Evolutionary conservation across 2,113 vertebrate genomes (phyloP), one percentile per base, ranked within the genome.

Genomic region (Jaculus jaculus): DNA sequence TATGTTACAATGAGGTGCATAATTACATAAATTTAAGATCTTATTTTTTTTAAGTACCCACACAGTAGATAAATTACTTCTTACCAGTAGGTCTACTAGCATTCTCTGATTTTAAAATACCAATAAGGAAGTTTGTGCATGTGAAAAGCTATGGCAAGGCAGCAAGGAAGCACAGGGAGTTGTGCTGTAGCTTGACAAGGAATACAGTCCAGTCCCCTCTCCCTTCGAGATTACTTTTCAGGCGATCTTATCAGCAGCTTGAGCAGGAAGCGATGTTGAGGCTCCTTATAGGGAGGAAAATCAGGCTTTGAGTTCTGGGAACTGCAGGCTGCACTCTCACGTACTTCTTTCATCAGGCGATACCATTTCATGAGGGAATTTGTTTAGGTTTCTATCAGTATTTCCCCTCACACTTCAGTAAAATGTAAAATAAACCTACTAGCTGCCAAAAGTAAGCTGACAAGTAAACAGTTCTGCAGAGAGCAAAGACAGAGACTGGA

Each of bases 371-470:
- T 0, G 34, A 87, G 30, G 91, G 90, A 79, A 96, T 97, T 97
- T 97, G 88, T 97, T 96, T 97, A 90, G 94, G 63, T 92, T 85
- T 83, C 87, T 94, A 92, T 79, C 75, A 69, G 87, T 91, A 93
- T 96, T 98, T 97, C 95, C 54, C 94, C 95, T 97, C 93, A 93
- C 91, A 87, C 86, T 97, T 97, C 95, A 94, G 85, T 82, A 94
- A 97, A 96, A 98, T 93, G 93, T 93, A 97, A 97, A 96, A 92
- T 90, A 95, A 97, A 96, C 47, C 65, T 84, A 94, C 90, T 87
- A 85, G 78, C 96, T 97, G 94, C 87, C 93, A 96, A 96, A 90
- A 71, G 60, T 74, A 95, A 91, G 85, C 87, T 84, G 92, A 66
- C 87, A 97, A 97, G 96, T 96, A 97, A 97, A 95, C 51, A 93